phyloP scores from a whole-genome alignment of 1,140 invertebrate species.

The Neoseiulus cucumeris region DNA sequence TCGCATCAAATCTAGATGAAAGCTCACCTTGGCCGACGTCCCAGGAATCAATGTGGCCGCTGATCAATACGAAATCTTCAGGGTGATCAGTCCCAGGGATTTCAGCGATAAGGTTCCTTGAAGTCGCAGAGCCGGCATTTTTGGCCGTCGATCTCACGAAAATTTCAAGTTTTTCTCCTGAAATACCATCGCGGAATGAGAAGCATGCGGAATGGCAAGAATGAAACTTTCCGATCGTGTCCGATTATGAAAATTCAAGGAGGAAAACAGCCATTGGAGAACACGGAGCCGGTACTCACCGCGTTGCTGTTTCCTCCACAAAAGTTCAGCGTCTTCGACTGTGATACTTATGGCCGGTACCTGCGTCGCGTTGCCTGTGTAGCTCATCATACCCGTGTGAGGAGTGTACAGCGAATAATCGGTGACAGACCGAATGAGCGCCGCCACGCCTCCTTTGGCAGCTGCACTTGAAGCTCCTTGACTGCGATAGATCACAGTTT shows the following conservation, averaged over 20 bases:
- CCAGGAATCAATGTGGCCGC: slow-evolving; percentile 71
- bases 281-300: no score
- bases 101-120: not conserved
- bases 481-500: slow-evolving; percentile 38
- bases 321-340: slow-evolving; percentile 52
- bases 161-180: not conserved
- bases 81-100: not conserved
- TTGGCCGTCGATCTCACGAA: not conserved
- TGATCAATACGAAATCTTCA: slow-evolving; percentile 45
- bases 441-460: slow-evolving; percentile 47
- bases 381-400: slow-evolving; percentile 44
- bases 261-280: no score
- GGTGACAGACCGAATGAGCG: slow-evolving; percentile 47
- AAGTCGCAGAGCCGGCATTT: not conserved
- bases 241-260: no score
- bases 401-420: slow-evolving; percentile 48
- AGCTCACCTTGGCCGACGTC: slow-evolving; percentile 48
- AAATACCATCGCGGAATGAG: no score
- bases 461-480: slow-evolving; percentile 35
- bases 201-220: no score
- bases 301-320: slow-evolving; percentile 41
- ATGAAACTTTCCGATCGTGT: no score
- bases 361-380: slow-evolving; percentile 35
- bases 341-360: slow-evolving; percentile 60
- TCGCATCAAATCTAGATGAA: no score